These are phyloP conservation scores for Drosophila neocordata DNA, from an alignment of 1,140 invertebrate species.

Conservation along the genomic window DNA sequence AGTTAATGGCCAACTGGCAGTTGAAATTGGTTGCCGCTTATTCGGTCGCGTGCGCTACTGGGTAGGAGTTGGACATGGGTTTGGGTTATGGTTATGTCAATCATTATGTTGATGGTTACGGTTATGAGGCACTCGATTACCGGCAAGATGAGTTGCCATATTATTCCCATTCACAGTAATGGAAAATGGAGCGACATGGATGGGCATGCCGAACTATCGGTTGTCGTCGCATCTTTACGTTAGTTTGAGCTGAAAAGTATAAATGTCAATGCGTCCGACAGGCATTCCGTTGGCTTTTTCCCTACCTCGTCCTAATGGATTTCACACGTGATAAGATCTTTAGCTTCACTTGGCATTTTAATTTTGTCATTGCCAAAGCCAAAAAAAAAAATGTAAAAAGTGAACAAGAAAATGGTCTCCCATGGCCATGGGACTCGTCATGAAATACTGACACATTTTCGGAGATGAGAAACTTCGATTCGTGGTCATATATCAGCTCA, in stretches of 20 bases:
- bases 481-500: constrained; percentile 25
- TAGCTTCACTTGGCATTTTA: constrained; percentile 41
- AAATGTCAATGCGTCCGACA: constrained; percentile 37
- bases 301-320: constrained; percentile 43
- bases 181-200: constrained; percentile 43
- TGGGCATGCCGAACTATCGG: constrained; percentile 31
- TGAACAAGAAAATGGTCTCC: no score
- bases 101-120: constrained; percentile 67
- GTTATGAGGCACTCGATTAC: constrained; percentile 60
- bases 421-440: no score
- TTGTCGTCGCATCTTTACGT: constrained; percentile 3
- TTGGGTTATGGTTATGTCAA: constrained; percentile 64
- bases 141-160: constrained; percentile 58
- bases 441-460: constrained; percentile 27
- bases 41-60: constrained; percentile 27
- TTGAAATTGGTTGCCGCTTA: constrained; percentile 36
- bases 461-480: not conserved
- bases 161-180: constrained; percentile 53
- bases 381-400: not conserved
- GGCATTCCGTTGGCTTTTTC: constrained; percentile 9
- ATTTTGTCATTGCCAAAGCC: constrained; percentile 25
- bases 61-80: constrained; percentile 4
- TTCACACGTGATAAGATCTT: constrained; percentile 64
- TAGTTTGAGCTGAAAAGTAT: constrained; percentile 6
- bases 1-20: constrained; percentile 32